phyloP scores from a whole-genome alignment of 2,113 vertebrate species.

The Corynorhinus townsendii region DNA sequence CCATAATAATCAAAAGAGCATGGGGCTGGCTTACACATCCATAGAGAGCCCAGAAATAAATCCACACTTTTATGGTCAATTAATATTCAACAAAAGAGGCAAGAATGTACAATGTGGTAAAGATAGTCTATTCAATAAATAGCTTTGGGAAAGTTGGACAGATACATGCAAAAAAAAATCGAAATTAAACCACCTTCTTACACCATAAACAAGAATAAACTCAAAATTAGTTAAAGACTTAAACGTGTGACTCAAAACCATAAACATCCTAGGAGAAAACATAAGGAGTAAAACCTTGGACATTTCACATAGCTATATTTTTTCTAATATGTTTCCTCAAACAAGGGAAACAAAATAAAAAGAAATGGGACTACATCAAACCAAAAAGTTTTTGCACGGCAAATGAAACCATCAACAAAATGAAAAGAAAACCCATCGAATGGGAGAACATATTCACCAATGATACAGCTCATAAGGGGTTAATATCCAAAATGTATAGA shows the following conservation, averaged over 20 bases:
- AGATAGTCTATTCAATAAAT: not conserved
- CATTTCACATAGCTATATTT: not conserved
- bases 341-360: not conserved
- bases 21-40: not conserved
- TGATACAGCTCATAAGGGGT: not conserved
- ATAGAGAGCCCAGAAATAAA: not conserved
- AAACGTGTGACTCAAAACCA: not conserved
- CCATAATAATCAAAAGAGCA: not conserved
- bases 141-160: not conserved
- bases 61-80: not conserved
- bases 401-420: not conserved
- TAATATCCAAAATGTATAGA: not conserved
- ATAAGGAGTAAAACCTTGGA: not conserved
- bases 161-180: not conserved
- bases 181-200: not conserved
- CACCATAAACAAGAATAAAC: not conserved
- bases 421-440: not conserved
- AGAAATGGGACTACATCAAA: not conserved
- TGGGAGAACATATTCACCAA: not conserved
- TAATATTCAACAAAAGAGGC: not conserved
- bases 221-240: not conserved
- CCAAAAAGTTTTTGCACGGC: not conserved
- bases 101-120: not conserved
- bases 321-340: not conserved
- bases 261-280: not conserved